These are phyloP conservation scores for Palaemon carinicauda DNA, from an alignment of 1,140 invertebrate species.

Conservation along the genomic window DNA sequence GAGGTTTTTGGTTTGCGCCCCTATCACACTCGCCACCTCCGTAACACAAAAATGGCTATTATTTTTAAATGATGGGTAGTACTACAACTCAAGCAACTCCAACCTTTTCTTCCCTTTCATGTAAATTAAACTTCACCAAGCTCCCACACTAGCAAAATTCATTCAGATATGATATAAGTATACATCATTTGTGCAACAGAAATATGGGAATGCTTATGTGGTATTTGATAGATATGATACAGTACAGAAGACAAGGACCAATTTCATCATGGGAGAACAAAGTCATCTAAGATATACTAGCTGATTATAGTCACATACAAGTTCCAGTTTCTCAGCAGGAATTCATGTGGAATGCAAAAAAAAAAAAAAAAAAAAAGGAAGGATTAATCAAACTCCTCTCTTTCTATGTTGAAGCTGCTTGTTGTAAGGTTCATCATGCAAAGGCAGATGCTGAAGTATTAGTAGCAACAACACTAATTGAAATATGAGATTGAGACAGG, in stretches of 20 bases:
- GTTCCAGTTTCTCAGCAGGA: slow-evolving; percentile 16
- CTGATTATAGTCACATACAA: neutral
- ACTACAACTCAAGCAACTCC: too few relatives aligned
- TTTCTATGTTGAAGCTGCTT: slow-evolving; percentile 22
- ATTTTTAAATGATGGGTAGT: too few relatives aligned
- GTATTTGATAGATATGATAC: too few relatives aligned
- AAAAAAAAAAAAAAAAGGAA: too few relatives aligned
- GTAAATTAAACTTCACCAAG: too few relatives aligned
- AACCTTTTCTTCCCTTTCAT: too few relatives aligned
- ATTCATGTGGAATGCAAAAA: slow-evolving; percentile 36
- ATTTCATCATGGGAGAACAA: slow-evolving; percentile 5
- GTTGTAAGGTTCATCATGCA: slow-evolving; percentile 35
- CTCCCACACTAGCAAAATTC: too few relatives aligned
- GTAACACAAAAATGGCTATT: too few relatives aligned
- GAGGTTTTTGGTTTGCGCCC: too few relatives aligned
- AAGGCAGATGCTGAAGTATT: slow-evolving; percentile 23
- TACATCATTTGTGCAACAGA: slow-evolving; percentile 12
- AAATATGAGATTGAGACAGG: slow-evolving; percentile 14
- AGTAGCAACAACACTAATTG: slow-evolving; percentile 30
- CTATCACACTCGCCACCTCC: too few relatives aligned
- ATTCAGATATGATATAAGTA: slow-evolving; percentile 7
- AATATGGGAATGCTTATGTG: slow-evolving; percentile 8
- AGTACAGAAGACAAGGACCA: slow-evolving; percentile 15
- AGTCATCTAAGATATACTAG: slow-evolving; percentile 11
- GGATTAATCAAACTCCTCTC: slow-evolving; percentile 36